phyloP scores from a whole-genome alignment of 2,888 invertebrate genomes.

The Nemurella pictetii region DNA sequence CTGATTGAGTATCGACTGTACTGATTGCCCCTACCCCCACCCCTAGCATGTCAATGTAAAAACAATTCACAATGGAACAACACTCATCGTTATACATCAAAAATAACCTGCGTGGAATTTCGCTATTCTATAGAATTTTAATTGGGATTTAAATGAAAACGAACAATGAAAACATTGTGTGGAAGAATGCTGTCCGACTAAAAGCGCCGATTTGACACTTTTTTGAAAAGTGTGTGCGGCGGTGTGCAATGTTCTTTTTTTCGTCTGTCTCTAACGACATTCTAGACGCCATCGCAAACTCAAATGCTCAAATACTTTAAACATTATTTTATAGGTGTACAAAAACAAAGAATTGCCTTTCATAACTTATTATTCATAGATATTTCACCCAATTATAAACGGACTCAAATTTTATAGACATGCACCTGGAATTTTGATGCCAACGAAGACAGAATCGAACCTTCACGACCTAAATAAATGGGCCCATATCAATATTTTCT shows the following conservation, averaged over 20 bases:
- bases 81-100: not conserved
- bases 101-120: not conserved
- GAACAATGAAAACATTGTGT: constrained; percentile 11
- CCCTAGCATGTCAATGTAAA: not conserved
- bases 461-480: not conserved
- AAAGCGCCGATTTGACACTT: not conserved
- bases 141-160: constrained; percentile 7
- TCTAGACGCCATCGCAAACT: not conserved
- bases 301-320: not conserved
- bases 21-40: no score
- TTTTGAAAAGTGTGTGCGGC: not conserved
- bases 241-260: not conserved
- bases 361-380: not conserved
- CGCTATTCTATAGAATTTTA: constrained; percentile 5
- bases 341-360: not conserved
- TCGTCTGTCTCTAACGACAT: not conserved
- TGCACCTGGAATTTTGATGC: not conserved
- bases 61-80: not conserved
- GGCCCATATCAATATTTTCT: not conserved
- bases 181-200: not conserved
- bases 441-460: not conserved
- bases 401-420: not conserved
- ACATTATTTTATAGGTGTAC: not conserved
- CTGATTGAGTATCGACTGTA: no score
- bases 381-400: not conserved